Evolutionary conservation across 2,888 invertebrate genomes (phyloP), one percentile per base, ranked within the genome.

Genomic region (Steinernema carpocapsae): DNA sequence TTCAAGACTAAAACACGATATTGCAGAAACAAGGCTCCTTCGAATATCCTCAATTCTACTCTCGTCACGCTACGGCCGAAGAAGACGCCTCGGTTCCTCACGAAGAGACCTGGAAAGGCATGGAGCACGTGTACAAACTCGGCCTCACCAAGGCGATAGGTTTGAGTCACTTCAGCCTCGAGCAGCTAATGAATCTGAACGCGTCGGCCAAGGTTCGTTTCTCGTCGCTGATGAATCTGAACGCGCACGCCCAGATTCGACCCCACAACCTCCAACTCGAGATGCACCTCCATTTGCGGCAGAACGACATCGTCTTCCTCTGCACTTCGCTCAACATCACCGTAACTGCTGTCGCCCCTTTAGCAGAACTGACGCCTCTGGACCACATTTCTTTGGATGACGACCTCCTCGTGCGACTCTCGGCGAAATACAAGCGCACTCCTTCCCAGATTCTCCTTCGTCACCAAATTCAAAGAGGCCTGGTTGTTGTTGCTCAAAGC

Each of bases 281-380:
- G 88, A 89, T 93, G 37, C 93, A 94, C 85, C 91, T 92, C 29
- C 92, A 93, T 81, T 92, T 92, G 83, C 94, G 93, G 88, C 93
- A 93, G 88, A 88, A 90, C 32, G 90, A 91, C 24, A 87, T 93
- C 76, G 72, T 85, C 1, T 88, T 91, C 0, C 91, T 91, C 74
- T 92, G 93, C 80, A 90, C 90, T 71, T 88, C 90, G 29, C 89
- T 92, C 37, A 90, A 91, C 26, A 92, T 95, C 1, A 74, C 73
- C 12, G 76, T 85, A 17, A 83, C 83, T 0, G 82, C 85, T 3
- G 85, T 79, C 70, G 83, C 80, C 7, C 80, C 84, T 3, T 43
- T 85, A 1, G 64, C 64, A 1, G 64, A 64, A 17, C 29, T 64
- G 12, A 29, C 64, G 29, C 64, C 64, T 2, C 64, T 64, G 17